Evolutionary conservation across 1,140 invertebrate species (phyloP).

Genomic region (Aphis craccivora): DNA sequence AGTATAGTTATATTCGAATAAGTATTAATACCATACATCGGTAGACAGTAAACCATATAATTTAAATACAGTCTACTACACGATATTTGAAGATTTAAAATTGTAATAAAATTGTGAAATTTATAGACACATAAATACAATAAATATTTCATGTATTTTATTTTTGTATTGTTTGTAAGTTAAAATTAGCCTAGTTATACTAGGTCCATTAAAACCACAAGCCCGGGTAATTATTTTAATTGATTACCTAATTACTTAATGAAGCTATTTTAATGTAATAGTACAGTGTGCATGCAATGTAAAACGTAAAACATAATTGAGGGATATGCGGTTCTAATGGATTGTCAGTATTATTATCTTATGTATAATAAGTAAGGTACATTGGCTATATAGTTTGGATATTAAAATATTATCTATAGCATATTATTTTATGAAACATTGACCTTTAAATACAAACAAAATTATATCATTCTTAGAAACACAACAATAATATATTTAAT

Average conservation of each 20-base stretch:
- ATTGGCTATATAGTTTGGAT: background rate
- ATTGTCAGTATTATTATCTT: background rate
- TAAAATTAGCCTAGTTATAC: background rate
- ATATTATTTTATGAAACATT: background rate
- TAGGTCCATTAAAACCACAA: background rate
- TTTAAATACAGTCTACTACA: background rate
- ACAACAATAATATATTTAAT: background rate
- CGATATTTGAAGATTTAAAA: background rate
- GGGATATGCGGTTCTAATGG: background rate
- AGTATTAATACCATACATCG: no score
- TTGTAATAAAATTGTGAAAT: background rate
- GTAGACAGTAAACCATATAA: background rate
- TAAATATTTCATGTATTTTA: background rate
- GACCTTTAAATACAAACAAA: background rate
- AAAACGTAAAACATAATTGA: background rate
- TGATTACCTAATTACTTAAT: background rate
- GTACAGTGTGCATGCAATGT: background rate
- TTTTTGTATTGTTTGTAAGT: no score
- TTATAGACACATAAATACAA: no score
- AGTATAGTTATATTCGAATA: no score
- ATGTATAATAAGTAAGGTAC: background rate
- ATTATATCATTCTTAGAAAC: background rate
- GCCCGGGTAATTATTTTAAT: background rate
- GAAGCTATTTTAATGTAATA: background rate
- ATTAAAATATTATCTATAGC: background rate